A percentile compares a stretch with the other conserved stretches of the same genome.
phyloP scores from a whole-genome alignment of 2,888 invertebrate species.

The Dryobota labecula region DNA sequence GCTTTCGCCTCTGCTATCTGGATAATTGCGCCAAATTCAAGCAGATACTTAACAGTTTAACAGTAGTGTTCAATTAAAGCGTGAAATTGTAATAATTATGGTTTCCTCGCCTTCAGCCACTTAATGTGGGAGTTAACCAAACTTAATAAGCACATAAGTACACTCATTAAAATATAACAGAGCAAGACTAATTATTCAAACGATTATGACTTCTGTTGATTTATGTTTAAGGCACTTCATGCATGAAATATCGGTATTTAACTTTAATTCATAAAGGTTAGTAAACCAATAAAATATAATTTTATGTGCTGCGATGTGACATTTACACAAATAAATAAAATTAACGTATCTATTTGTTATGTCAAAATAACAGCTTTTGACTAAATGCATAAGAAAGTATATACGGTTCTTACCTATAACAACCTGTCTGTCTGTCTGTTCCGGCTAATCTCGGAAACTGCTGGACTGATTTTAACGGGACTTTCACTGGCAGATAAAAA shows the following conservation, averaged over 20 bases:
- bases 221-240: slow-evolving; percentile 14
- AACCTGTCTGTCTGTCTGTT: no score
- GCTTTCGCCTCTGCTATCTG: no score
- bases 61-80: slow-evolving; percentile 17
- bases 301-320: neutral
- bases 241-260: slow-evolving; percentile 1
- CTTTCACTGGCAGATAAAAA: no score
- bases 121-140: slow-evolving; percentile 15
- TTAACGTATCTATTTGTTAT: no score
- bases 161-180: slow-evolving; percentile 33
- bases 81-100: slow-evolving; percentile 32
- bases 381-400: no score
- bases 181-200: slow-evolving; percentile 33
- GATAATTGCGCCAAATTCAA: slow-evolving; percentile 15
- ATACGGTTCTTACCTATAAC: no score
- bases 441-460: no score
- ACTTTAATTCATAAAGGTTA: neutral
- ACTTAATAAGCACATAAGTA: slow-evolving; percentile 25
- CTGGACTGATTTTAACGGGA: no score
- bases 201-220: slow-evolving; percentile 21
- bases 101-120: slow-evolving; percentile 25
- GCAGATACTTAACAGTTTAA: slow-evolving; percentile 29
- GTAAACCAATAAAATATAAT: neutral
- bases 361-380: no score
- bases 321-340: no score